phyloP scores from a whole-genome alignment of 2,113 vertebrate genomes.

The Agapornis roseicollis region DNA sequence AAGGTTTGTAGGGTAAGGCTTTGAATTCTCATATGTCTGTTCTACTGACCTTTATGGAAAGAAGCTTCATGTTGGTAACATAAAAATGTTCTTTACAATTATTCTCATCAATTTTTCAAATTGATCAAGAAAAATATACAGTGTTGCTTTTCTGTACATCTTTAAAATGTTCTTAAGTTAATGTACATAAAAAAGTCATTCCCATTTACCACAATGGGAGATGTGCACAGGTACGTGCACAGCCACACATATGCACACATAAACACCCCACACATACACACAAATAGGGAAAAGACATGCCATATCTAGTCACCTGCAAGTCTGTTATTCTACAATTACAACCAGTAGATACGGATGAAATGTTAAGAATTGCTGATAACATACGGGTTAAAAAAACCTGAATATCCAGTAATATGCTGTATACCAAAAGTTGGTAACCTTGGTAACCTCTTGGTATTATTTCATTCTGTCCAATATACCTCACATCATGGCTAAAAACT shows the following conservation, averaged over 20 bases:
- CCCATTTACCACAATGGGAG: constrained; percentile 27
- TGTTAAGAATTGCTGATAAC: not conserved
- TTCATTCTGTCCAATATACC: not conserved
- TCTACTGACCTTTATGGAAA: constrained; percentile 36
- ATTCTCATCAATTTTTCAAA: constrained; percentile 58
- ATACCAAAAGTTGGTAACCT: not conserved
- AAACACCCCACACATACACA: not conserved
- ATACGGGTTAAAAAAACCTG: constrained; percentile 11
- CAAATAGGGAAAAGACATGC: constrained; percentile 18
- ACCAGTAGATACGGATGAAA: not conserved
- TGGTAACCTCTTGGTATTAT: not conserved
- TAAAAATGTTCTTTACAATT: constrained; percentile 44
- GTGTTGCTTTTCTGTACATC: constrained; percentile 54
- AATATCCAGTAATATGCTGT: not conserved
- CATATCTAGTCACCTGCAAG: not conserved
- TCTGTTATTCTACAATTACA: constrained; percentile 3
- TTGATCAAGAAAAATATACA: constrained; percentile 63
- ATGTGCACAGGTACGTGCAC: not conserved
- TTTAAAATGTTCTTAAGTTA: constrained; percentile 63
- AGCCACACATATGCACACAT: constrained; percentile 20
- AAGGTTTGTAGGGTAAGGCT: constrained; percentile 47
- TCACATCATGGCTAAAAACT: not conserved
- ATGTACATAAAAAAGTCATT: constrained; percentile 30
- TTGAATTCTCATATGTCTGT: not conserved
- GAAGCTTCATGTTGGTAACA: constrained; percentile 26